Evolutionary conservation across 2,888 invertebrate genomes (phyloP), one percentile per base, ranked within the genome.

Genomic region (Pyrrhia umbra): DNA sequence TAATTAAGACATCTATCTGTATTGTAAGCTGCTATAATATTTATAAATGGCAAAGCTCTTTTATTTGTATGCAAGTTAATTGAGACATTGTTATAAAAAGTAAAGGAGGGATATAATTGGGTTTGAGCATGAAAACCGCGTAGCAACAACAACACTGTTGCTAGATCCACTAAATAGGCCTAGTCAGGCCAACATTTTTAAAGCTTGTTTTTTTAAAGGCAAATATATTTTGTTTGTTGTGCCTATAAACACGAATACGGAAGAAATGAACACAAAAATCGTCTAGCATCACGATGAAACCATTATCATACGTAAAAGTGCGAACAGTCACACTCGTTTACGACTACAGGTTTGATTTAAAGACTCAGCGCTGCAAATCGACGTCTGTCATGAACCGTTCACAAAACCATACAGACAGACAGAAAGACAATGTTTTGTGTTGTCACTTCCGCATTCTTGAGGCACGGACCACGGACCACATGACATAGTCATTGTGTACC

Each of bases 1-100:
- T 79, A 81, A 81, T 81, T 73, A 79, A 81, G 75, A 68, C 77
- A 80, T 80, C 66, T 69, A 77, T 80, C 64, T 75, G 63, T 68
- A 73, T 71, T 71, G 68, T 68, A 52, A 23, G 54, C 47, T 49
- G 54, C 60, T 62, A 55, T 57, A 68, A 75, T 74, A 80, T 70
- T 67, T 75, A 76, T 68, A 67, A 69, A 74, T 52, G 47, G 49
- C 42, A 18, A 47, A 8, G 21, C 42, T 58, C 58, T 62, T 69
- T 65, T 64, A 75, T 75, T 64, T 59, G 46, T 71, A 39, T 56
- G 21, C 54, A 49, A 45, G 58, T 42, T 74, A 66, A 77, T 77
- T 77, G 68, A 72, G 59, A 52, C 62, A 59, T 63, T 65, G 59
- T 55, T 46, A 37, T 54, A 71, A 75, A 67, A 75, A 71, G 61